Base-by-base conservation (phyloP, 2,797 vertebrate genomes). In the Echiichthys vipera region DNA sequence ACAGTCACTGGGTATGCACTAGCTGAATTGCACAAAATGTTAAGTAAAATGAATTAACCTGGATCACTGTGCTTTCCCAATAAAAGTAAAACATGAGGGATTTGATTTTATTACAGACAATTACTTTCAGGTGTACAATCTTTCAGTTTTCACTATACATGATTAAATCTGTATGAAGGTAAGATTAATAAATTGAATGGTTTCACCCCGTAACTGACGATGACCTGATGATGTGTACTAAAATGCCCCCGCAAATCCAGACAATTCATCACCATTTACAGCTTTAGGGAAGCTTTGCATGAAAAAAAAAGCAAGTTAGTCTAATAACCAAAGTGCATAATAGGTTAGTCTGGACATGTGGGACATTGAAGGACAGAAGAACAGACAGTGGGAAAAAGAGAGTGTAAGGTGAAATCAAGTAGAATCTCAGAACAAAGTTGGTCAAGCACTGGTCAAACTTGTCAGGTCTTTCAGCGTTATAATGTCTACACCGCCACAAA, bases 211-310 rank as follows among this genome's bases (percentile, higher is more conserved):
- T 43, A 75, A 32, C 8, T 4, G 11, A 63, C 30, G n/a, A 43
- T 15, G 13, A 34, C 45, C 27, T 37, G 58, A 59, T 71, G 24
- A 66, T 14, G 32, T 14, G 43, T 22, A 53, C 34, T 58, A 30
- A 49, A 61, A 83, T 53, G 42, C 24, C 40, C n/a, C 51, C 1
- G 1, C 27, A 30, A 66, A 66, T 66, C 54, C 57, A 36, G 3
- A 65, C 50, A 56, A 27, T 30, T 62, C 71, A 81, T 79, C 74
- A 73, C 54, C 40, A 55, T 71, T 78, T 65, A 69, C 36, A 54
- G 71, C 42, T 85, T 80, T 65, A 68, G 18, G 12, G 36, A 39
- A 68, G 32, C 24, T 69, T 24, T 37, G 15, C 36, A n/a, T 50
- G 32, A 22, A 73, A 57, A 72, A 63, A 53, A 15, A 45, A 51